Percentiles rank a stretch among this genome's conserved stretches.
Conservation (phyloP, 2,113 vertebrate genomes). For the Drymodes brunneopygia region DNA sequence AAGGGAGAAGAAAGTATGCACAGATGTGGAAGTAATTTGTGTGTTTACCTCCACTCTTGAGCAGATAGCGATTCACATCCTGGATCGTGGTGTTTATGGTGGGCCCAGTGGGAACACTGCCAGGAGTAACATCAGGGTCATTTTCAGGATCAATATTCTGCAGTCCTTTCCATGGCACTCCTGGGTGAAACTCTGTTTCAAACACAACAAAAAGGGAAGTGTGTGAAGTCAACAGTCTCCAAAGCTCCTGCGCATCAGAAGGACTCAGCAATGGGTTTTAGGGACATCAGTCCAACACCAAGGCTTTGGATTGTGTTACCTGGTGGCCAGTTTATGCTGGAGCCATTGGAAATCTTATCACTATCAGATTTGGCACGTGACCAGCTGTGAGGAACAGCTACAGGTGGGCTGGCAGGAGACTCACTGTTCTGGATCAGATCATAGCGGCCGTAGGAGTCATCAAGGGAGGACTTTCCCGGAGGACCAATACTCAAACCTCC, state of each 20-base stretch:
- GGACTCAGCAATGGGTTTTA: accelerated
- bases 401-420: conserved; percentile 89
- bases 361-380: conserved; percentile 91
- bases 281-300: neutral
- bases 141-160: conserved; percentile 98
- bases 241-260: neutral
- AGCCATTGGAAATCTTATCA: conserved; percentile 95
- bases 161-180: conserved; percentile 98
- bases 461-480: conserved; percentile 88
- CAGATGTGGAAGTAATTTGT: neutral
- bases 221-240: neutral
- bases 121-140: conserved; percentile 97
- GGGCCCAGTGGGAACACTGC: conserved; percentile 94
- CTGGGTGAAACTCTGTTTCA: conserved; percentile 93
- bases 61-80: conserved; percentile 97
- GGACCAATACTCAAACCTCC: conserved; percentile 87
- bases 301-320: conserved; percentile 68
- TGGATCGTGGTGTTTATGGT: conserved; percentile 98
- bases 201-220: neutral
- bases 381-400: conserved; percentile 93
- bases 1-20: neutral
- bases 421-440: conserved; percentile 90
- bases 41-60: conserved; percentile 89
- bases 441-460: conserved; percentile 94
- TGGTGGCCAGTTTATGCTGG: conserved; percentile 98